phyloP scores from a whole-genome alignment of 2,888 invertebrate species.

The Caenorhabditis sp. region DNA sequence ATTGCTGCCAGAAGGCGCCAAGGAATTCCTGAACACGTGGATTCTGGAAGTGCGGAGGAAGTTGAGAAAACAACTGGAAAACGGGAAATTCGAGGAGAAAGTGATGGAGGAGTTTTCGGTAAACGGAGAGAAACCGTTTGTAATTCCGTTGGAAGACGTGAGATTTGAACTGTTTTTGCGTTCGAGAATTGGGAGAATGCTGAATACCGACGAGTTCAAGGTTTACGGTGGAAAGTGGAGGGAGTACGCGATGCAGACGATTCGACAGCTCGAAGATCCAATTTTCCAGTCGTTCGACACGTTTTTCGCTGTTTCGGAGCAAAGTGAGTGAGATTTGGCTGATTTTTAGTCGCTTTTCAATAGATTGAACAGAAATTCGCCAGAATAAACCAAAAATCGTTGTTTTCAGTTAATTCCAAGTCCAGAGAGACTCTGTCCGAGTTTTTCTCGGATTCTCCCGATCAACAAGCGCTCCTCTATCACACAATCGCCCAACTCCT shows the following conservation, averaged over 20 bases:
- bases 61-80: background rate
- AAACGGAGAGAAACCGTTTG: background rate
- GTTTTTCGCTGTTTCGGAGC: background rate
- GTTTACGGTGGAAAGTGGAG: background rate
- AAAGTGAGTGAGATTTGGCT: too few species aligned
- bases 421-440: background rate
- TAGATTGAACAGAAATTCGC: background rate
- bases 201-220: background rate
- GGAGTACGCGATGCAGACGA: background rate
- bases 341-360: too few species aligned
- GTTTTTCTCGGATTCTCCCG: background rate
- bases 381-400: background rate
- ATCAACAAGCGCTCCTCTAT: background rate
- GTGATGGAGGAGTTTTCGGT: background rate
- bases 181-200: background rate
- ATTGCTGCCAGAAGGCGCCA: background rate
- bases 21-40: background rate
- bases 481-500: too few species aligned
- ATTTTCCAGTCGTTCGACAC: background rate
- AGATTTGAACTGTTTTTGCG: background rate
- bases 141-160: background rate
- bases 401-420: background rate
- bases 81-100: background rate
- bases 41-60: background rate
- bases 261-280: background rate